Percentiles rank a stretch among this genome's conserved stretches.
Evolutionary conservation across 2,113 vertebrate species (phyloP).

Genomic region (Petromus typicus): DNA sequence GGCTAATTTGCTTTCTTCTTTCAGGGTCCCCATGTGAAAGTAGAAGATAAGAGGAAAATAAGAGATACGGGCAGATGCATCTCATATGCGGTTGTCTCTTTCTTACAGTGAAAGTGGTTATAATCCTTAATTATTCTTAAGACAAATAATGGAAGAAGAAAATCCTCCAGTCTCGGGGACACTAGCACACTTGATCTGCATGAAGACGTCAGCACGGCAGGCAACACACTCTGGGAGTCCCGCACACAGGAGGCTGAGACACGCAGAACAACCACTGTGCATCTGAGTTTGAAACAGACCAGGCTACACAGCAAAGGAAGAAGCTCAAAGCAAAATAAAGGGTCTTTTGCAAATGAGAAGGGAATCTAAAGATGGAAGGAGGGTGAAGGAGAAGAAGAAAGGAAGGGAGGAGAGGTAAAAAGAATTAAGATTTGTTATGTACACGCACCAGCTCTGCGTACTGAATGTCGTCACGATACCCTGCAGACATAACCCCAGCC

Average conservation of each 20-base stretch:
- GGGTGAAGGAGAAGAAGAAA: neutral
- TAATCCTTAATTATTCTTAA: conserved; percentile 24
- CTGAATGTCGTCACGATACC: neutral
- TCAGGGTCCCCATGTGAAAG: neutral
- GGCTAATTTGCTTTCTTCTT: neutral
- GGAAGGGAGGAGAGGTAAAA: neutral
- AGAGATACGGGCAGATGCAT: neutral
- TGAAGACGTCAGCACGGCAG: neutral
- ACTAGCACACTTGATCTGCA: neutral
- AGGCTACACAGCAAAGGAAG: neutral
- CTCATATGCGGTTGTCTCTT: neutral
- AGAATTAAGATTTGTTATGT: neutral
- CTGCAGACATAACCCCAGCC: neutral
- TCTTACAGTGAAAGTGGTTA: neutral
- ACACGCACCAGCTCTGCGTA: neutral
- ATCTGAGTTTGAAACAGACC: neutral
- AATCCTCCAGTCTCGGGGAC: neutral
- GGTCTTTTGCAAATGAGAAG: neutral
- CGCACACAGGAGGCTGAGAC: neutral
- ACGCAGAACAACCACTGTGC: neutral
- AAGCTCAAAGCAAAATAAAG: neutral
- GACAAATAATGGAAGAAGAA: neutral
- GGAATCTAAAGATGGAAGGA: neutral
- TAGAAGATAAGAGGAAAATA: rapidly evolving
- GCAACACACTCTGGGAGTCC: neutral